Evolutionary conservation across 1,140 invertebrate genomes (phyloP).

Genomic region (Oryctes rhinoceros): DNA sequence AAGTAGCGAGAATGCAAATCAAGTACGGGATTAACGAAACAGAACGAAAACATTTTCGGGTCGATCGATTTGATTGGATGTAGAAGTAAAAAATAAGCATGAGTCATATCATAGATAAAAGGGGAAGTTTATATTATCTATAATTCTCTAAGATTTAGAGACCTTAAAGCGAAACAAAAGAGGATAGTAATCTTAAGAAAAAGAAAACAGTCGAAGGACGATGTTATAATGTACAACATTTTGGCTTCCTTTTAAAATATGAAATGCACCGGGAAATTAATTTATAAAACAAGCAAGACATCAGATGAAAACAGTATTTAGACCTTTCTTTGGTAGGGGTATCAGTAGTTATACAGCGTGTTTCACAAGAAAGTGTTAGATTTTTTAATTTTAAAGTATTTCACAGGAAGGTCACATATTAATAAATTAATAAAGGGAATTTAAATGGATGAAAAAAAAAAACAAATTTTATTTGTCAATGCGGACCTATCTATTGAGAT

Average conservation of each 20-base stretch:
- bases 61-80: not conserved
- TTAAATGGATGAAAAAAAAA: no score
- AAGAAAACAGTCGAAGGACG: not conserved
- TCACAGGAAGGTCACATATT: no score
- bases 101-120: not conserved
- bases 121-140: not conserved
- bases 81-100: no score
- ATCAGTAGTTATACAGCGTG: not conserved
- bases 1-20: not conserved
- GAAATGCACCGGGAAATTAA: not conserved
- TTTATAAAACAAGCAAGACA: not conserved
- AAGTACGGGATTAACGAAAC: not conserved
- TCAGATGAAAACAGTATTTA: not conserved
- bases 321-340: no score
- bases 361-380: not conserved
- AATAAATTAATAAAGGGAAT: no score
- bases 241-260: conserved; percentile 22
- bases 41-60: not conserved
- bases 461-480: no score
- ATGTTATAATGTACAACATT: conserved; percentile 6
- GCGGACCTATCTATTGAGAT: no score
- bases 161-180: no score
- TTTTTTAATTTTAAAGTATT: no score
- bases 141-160: not conserved
- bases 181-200: not conserved